A percentile compares a stretch with the other conserved stretches of the same genome.
These are phyloP conservation scores for Spatulosminthurus flaviceps DNA, from an alignment of 2,888 invertebrate species.

Conservation along the genomic window DNA sequence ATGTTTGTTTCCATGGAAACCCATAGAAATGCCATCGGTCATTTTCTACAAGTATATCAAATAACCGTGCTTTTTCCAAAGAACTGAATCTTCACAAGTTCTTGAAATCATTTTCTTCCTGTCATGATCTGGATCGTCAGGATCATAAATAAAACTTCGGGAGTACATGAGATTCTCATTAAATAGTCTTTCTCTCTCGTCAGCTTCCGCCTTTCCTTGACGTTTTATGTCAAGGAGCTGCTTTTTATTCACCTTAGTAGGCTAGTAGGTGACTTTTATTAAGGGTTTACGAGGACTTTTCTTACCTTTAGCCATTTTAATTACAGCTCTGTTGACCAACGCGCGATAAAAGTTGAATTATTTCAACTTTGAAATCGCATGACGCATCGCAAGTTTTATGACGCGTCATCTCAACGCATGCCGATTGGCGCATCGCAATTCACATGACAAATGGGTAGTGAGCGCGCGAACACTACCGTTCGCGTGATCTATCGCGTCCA, in stretches of 20 bases:
- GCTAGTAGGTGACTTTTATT: background rate
- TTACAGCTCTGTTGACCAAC: background rate
- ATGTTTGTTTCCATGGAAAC: no score
- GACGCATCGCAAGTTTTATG: background rate
- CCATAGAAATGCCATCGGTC: no score
- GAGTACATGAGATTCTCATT: constrained; percentile 3
- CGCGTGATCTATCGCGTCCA: background rate
- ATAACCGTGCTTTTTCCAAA: no score
- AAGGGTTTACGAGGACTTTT: background rate
- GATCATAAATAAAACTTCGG: no score
- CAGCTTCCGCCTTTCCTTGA: background rate
- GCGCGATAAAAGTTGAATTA: background rate
- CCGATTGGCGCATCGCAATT: background rate
- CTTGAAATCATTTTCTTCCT: no score
- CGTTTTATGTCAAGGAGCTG: background rate
- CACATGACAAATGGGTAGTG: background rate
- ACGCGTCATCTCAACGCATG: background rate
- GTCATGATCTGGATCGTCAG: no score
- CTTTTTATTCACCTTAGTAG: background rate
- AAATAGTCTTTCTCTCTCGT: background rate
- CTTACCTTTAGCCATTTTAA: background rate
- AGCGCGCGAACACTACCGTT: background rate
- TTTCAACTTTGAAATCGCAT: constrained; percentile 2
- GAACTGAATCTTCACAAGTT: no score
- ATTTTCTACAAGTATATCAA: no score